Conservation (phyloP, 2,797 vertebrate genomes). For the Myripristis murdjan region DNA sequence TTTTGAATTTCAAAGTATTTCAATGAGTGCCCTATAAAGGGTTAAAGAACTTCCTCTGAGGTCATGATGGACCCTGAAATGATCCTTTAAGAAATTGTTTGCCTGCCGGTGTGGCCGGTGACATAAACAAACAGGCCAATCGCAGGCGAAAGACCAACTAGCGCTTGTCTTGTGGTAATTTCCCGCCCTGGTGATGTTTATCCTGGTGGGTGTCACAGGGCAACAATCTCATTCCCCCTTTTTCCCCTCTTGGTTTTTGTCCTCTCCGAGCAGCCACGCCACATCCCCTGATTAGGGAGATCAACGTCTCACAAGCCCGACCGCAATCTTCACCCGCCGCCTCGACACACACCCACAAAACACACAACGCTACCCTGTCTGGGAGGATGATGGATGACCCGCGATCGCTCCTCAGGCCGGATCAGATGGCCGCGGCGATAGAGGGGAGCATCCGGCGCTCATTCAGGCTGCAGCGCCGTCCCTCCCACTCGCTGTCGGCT, state of each 20-base stretch:
- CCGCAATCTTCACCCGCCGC: conserved; percentile 7
- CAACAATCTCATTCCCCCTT: conserved; percentile 54
- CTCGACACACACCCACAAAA: not conserved
- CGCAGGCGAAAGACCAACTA: too few relatives aligned
- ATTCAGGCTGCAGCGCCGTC: conserved; percentile 50
- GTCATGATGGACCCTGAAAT: too few relatives aligned
- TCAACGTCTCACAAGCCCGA: not conserved
- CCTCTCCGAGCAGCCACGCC: not conserved
- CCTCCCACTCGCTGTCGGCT: conserved; percentile 70
- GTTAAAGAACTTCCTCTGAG: too few relatives aligned
- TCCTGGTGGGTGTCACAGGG: conserved; percentile 33
- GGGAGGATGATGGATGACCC: conserved; percentile 92
- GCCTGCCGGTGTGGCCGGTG: too few relatives aligned
- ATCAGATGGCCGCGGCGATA: conserved; percentile 89
- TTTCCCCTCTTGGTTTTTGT: not conserved
- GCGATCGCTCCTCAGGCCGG: conserved; percentile 75
- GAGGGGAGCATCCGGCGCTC: conserved; percentile 35
- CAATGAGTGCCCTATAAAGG: too few relatives aligned
- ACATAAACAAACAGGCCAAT: too few relatives aligned
- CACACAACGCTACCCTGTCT: conserved; percentile 20
- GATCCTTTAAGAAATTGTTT: too few relatives aligned
- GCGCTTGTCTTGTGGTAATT: too few relatives aligned
- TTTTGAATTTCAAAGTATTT: too few relatives aligned
- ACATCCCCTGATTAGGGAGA: not conserved
- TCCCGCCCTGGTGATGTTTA: not conserved